Percentiles rank a stretch among this genome's conserved stretches.
Evolutionary conservation across 2,888 invertebrate species (phyloP).

Genomic region (Kryphioiulus occultus): DNA sequence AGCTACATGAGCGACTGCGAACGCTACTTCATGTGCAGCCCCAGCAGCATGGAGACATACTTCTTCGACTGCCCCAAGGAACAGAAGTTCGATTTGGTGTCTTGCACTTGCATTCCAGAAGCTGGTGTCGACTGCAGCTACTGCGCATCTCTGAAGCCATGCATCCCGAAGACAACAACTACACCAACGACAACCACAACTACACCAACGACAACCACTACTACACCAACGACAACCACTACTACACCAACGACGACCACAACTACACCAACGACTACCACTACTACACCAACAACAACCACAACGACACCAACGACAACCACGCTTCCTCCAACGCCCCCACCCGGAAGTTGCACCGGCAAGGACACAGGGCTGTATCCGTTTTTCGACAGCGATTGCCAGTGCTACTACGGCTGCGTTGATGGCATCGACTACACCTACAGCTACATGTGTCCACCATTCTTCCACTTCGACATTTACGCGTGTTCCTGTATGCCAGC

Average conservation of each 20-base stretch:
- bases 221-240: constrained; percentile 20
- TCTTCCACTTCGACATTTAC: neutral
- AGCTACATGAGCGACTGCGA: constrained; percentile 20
- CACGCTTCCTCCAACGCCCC: neutral
- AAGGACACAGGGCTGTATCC: neutral
- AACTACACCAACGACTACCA: neutral
- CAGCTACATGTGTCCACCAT: constrained; percentile 39
- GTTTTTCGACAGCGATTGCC: constrained; percentile 33
- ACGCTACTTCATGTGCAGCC: constrained; percentile 38
- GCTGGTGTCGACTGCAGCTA: neutral
- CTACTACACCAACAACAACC: neutral
- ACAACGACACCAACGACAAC: neutral
- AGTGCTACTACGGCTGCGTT: constrained; percentile 40
- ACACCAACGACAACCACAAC: too few species aligned
- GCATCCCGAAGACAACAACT: neutral
- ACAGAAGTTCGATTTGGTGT: neutral
- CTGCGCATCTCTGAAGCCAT: neutral
- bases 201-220: neutral
- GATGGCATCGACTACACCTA: neutral
- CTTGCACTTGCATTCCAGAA: constrained; percentile 17
- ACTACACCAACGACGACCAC: neutral
- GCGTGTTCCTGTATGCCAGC: constrained; percentile 29
- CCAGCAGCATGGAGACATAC: constrained; percentile 18
- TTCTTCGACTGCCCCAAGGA: constrained; percentile 28
- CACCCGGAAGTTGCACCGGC: neutral